A percentile compares a stretch with the other conserved stretches of the same genome.
These are phyloP conservation scores for Meta bourneti DNA, from an alignment of 2,888 invertebrate genomes.

Conservation along the genomic window DNA sequence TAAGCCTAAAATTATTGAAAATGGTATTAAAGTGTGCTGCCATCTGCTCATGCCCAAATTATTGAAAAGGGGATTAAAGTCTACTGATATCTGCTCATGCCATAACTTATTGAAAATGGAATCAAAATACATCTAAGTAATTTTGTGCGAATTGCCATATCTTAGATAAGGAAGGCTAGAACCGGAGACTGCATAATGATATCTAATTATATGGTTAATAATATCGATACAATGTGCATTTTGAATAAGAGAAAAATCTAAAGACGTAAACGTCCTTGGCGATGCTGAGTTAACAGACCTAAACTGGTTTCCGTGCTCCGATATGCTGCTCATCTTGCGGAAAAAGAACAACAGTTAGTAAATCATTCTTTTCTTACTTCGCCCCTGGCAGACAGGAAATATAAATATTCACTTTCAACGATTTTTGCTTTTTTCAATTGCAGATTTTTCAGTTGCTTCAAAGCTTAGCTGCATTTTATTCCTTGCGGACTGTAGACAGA, in stretches of 20 bases:
- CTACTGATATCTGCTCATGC: too few relatives aligned
- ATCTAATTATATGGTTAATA: not conserved
- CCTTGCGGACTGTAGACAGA: too few relatives aligned
- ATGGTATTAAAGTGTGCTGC: too few relatives aligned
- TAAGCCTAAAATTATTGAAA: too few relatives aligned
- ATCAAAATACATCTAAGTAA: too few relatives aligned
- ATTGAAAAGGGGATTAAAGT: too few relatives aligned
- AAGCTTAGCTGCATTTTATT: too few relatives aligned
- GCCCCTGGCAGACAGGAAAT: not conserved
- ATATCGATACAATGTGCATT: not conserved
- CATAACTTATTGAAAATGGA: too few relatives aligned
- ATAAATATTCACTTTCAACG: not conserved
- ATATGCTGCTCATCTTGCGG: not conserved
- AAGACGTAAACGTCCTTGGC: not conserved
- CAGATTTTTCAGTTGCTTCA: too few relatives aligned
- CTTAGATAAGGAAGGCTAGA: not conserved
- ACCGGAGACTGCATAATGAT: not conserved
- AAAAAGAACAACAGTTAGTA: not conserved
- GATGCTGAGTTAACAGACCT: not conserved
- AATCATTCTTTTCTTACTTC: not conserved
- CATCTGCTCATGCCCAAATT: too few relatives aligned
- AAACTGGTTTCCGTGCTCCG: not conserved
- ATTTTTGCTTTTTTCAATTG: not conserved
- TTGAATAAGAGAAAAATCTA: not conserved
- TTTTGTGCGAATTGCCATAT: not conserved